Percentiles rank a stretch among this genome's conserved stretches.
phyloP scores from a whole-genome alignment of 2,888 invertebrate genomes.

The Eilema depressum region DNA sequence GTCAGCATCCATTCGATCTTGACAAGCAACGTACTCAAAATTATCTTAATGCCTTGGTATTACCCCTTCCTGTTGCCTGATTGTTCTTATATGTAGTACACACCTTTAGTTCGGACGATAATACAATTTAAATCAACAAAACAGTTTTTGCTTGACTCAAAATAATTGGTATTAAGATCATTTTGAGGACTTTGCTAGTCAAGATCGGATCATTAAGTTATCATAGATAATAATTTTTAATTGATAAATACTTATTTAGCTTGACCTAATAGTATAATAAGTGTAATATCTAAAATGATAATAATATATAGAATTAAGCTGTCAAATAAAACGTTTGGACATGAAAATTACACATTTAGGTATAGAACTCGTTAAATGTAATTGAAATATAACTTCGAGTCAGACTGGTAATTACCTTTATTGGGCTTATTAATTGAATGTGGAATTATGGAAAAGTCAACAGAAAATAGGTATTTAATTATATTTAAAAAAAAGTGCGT shows the following conservation, averaged over 20 bases:
- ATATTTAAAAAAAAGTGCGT: background rate
- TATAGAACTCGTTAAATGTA: conserved; percentile 9
- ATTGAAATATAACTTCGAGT: conserved; percentile 13
- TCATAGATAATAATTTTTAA: background rate
- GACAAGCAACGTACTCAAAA: no score
- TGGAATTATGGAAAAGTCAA: background rate
- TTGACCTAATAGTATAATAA: no score
- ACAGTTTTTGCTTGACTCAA: no score
- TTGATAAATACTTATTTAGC: background rate
- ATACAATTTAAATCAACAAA: no score
- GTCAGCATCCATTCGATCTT: no score
- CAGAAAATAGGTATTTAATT: background rate
- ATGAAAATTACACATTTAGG: conserved; percentile 23
- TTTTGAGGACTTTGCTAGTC: no score
- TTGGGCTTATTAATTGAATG: conserved; percentile 1
- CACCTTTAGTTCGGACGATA: no score
- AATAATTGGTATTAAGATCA: no score
- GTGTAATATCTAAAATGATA: background rate
- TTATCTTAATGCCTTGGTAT: no score
- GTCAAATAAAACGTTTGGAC: conserved; percentile 11
- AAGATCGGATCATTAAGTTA: no score
- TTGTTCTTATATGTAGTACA: no score
- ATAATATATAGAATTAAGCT: conserved; percentile 12
- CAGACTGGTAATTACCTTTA: background rate
- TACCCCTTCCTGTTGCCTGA: no score